Percentiles rank a stretch among this genome's conserved stretches.
Evolutionary conservation across 2,113 vertebrate genomes (phyloP).

Genomic region (Silurus meridionalis): DNA sequence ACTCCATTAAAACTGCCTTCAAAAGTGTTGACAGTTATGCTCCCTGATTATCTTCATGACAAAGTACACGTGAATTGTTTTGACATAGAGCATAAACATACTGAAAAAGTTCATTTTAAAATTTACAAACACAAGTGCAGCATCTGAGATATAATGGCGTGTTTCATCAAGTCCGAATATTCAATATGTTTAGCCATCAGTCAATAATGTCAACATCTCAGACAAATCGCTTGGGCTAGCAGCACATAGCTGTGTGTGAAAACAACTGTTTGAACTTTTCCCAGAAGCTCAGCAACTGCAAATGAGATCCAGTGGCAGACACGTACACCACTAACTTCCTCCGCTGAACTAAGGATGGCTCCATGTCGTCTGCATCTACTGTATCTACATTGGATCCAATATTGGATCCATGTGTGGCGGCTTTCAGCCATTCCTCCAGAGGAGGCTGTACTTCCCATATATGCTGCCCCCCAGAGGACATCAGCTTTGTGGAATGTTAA

Average conservation of each 20-base stretch:
- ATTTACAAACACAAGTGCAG: conserved; percentile 31
- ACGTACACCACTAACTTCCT: conserved; percentile 69
- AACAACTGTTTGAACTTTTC: conserved; percentile 47
- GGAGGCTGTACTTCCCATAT: conserved; percentile 35
- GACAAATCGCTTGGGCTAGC: conserved; percentile 44
- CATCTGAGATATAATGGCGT: conserved; percentile 32
- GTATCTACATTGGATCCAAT: conserved; percentile 55
- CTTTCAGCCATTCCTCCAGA: conserved; percentile 31
- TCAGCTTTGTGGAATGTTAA: conserved; percentile 18
- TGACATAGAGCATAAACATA: not conserved
- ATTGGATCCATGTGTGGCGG: conserved; percentile 63
- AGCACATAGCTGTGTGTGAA: conserved; percentile 41
- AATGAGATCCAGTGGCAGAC: conserved; percentile 66
- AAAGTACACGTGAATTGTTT: not conserved
- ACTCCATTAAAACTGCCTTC: not conserved
- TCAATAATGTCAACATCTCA: conserved; percentile 42
- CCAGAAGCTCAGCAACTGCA: conserved; percentile 53
- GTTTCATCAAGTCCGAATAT: conserved; percentile 30
- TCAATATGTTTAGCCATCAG: conserved; percentile 39
- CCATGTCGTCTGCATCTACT: conserved; percentile 59
- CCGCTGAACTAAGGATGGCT: conserved; percentile 66
- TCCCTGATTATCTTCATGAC: not conserved
- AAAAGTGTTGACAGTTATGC: not conserved
- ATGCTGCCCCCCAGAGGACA: conserved; percentile 57
- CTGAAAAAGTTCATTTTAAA: not conserved